A percentile compares a stretch with the other conserved stretches of the same genome.
These are phyloP conservation scores for Zosterops hypoxanthus DNA, from an alignment of 2,113 vertebrate genomes.

Conservation along the genomic window DNA sequence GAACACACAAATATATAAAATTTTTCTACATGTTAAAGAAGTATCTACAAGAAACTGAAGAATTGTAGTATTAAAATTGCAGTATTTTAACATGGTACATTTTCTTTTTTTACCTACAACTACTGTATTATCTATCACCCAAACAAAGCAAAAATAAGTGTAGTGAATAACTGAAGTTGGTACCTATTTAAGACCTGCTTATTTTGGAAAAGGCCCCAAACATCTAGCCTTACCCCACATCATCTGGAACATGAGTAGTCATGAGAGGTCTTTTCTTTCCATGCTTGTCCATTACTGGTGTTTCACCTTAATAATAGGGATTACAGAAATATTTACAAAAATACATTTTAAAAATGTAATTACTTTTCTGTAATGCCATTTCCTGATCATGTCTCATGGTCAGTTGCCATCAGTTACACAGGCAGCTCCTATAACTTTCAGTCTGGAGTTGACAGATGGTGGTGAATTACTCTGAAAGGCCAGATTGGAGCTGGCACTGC, in stretches of 20 bases:
- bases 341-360: neutral
- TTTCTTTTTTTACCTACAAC: neutral
- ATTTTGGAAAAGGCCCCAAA: neutral
- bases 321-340: conserved; percentile 20
- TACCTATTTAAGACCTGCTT: neutral
- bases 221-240: conserved; percentile 73
- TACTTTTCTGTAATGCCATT: neutral
- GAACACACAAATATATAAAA: neutral
- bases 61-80: neutral
- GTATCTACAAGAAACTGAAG: neutral
- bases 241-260: conserved; percentile 51
- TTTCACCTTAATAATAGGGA: conserved; percentile 54
- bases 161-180: neutral
- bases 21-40: neutral
- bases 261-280: conserved; percentile 73
- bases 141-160: neutral
- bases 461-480: neutral
- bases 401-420: neutral
- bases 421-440: neutral
- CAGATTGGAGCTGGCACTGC: neutral
- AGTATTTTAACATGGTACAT: neutral
- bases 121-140: neutral
- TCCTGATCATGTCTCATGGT: neutral
- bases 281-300: conserved; percentile 67
- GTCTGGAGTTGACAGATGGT: neutral